phyloP scores from a whole-genome alignment of 2,113 vertebrate species.

The Cathartes aura region DNA sequence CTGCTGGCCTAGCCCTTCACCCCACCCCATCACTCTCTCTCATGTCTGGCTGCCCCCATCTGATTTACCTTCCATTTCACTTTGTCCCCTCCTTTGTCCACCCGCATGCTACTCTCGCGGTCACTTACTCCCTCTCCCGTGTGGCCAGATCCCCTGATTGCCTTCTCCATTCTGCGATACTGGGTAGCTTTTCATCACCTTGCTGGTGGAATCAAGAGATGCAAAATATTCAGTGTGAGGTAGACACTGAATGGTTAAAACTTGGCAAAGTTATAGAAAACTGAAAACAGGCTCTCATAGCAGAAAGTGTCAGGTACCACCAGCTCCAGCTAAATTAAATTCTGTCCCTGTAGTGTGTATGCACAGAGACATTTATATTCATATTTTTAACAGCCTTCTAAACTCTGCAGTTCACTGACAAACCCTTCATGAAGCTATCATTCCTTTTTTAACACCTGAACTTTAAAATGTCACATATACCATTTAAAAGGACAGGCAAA shows the following conservation, averaged over 20 bases:
- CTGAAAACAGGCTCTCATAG: slow-evolving; percentile 70
- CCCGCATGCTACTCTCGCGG: background rate
- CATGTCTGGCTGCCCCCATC: background rate
- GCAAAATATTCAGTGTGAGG: slow-evolving; percentile 71
- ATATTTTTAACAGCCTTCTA: slow-evolving; percentile 77
- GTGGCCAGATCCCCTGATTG: slow-evolving; percentile 33
- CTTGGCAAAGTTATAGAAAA: slow-evolving; percentile 71
- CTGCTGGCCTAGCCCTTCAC: slow-evolving; percentile 53
- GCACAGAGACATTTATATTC: slow-evolving; percentile 76
- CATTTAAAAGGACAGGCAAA: slow-evolving; percentile 74
- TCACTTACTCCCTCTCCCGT: background rate
- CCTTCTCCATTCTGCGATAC: slow-evolving; percentile 13
- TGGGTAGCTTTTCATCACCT: slow-evolving; percentile 67
- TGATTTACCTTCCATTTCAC: slow-evolving; percentile 57
- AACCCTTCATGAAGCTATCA: slow-evolving; percentile 71
- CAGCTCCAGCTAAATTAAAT: slow-evolving; percentile 75
- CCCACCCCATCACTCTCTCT: slow-evolving; percentile 27
- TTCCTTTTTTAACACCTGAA: slow-evolving; percentile 73
- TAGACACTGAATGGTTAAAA: slow-evolving; percentile 72
- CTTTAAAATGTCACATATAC: slow-evolving; percentile 71
- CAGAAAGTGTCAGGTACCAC: slow-evolving; percentile 71
- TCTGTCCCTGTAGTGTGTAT: slow-evolving; percentile 76
- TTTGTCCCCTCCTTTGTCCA: slow-evolving; percentile 54
- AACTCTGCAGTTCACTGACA: slow-evolving; percentile 75
- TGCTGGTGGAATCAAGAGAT: slow-evolving; percentile 69